Conservation (phyloP, 2,797 vertebrate genomes). For the Neosilurus mollespiculum region DNA sequence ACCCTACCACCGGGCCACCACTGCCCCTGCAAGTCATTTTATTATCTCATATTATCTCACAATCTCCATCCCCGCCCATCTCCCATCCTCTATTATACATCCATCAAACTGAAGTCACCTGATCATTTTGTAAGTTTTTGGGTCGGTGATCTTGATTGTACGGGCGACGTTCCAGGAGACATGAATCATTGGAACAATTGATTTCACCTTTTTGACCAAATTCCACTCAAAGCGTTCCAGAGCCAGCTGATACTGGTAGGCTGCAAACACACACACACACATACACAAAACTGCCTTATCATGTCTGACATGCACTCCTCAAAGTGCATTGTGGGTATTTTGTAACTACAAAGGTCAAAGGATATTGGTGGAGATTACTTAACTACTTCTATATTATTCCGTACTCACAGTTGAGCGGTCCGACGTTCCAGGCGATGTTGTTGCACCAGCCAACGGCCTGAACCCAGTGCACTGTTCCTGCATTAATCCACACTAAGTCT, state of each 20-base stretch:
- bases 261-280: conserved; percentile 61
- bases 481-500: conserved; percentile 86
- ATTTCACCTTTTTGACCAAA: conserved; percentile 83
- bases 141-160: conserved; percentile 79
- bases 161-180: conserved; percentile 84
- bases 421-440: conserved; percentile 86
- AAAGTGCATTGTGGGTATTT: background rate
- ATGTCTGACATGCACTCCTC: background rate
- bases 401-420: conserved; percentile 77
- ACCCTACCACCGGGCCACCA: too few species aligned
- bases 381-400: background rate
- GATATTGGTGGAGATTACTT: background rate
- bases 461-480: conserved; percentile 84
- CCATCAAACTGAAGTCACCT: conserved; percentile 67
- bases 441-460: conserved; percentile 87
- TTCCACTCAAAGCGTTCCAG: conserved; percentile 85
- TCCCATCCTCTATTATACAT: too few species aligned
- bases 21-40: background rate
- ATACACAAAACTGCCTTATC: background rate
- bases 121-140: conserved; percentile 80
- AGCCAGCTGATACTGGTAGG: conserved; percentile 84
- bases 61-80: too few species aligned
- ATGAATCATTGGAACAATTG: conserved; percentile 86
- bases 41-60: background rate
- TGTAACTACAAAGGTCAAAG: background rate